Evolutionary conservation across 2,797 vertebrate species (phyloP).

Genomic region (Sebastes baramenuke): DNA sequence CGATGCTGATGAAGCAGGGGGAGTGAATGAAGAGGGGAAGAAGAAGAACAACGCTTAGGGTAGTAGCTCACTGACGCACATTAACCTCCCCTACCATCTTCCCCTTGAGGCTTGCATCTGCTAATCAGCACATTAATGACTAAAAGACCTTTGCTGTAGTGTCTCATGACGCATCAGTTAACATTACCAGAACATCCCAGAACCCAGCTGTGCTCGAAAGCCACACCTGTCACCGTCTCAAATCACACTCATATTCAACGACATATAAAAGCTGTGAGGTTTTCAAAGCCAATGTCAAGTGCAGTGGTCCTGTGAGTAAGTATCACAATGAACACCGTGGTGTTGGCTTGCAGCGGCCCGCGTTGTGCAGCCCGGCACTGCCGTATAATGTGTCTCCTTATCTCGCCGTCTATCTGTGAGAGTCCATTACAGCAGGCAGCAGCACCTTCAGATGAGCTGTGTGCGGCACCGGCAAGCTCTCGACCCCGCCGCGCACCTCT

Average conservation of each 20-base stretch:
- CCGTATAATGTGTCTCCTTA: constrained; percentile 78
- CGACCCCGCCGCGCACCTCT: constrained; percentile 53
- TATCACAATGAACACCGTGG: constrained; percentile 60
- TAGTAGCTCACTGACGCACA: constrained; percentile 39
- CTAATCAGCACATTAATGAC: constrained; percentile 60
- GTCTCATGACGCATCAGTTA: constrained; percentile 24
- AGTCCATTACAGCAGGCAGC: constrained; percentile 77
- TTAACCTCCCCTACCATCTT: neutral
- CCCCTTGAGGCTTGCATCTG: constrained; percentile 37
- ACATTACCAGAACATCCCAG: neutral
- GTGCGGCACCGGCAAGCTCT: constrained; percentile 52
- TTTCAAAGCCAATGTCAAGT: constrained; percentile 41
- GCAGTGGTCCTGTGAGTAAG: constrained; percentile 66
- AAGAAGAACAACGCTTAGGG: constrained; percentile 10
- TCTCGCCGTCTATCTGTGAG: constrained; percentile 71
- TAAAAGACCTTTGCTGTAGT: constrained; percentile 15
- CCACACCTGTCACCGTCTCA: neutral
- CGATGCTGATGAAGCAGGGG: constrained; percentile 5
- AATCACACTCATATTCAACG: neutral
- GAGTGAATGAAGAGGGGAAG: constrained; percentile 2
- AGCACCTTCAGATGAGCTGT: constrained; percentile 68
- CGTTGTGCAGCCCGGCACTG: constrained; percentile 47
- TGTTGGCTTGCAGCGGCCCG: constrained; percentile 69
- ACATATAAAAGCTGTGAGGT: constrained; percentile 19
- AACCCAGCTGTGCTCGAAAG: neutral